Percentiles rank a stretch among this genome's conserved stretches.
These are phyloP conservation scores for Dolichomitus sp. DNA, from an alignment of 2,888 invertebrate species.

Conservation along the genomic window DNA sequence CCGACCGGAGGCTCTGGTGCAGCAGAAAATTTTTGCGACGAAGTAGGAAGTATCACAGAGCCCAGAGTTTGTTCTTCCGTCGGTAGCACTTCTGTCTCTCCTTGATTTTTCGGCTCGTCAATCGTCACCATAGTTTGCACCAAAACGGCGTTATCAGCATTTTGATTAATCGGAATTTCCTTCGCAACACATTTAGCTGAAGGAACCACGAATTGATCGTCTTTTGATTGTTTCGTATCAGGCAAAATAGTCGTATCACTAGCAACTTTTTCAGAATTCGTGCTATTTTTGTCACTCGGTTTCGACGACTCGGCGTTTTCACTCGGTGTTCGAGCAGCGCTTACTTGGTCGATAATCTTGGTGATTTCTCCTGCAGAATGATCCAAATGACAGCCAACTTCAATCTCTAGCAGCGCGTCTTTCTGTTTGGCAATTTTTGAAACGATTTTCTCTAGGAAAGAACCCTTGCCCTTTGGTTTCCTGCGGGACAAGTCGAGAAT, in stretches of 20 bases:
- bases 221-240: slow-evolving; percentile 18
- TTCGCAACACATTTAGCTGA: neutral
- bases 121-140: slow-evolving; percentile 1
- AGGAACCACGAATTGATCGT: slow-evolving; percentile 9
- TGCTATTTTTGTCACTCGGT: neutral
- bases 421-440: slow-evolving; percentile 85
- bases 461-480: slow-evolving; percentile 83
- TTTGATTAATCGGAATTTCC: slow-evolving; percentile 18
- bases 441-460: slow-evolving; percentile 84
- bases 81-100: slow-evolving; percentile 8
- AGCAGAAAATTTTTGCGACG: slow-evolving; percentile 12
- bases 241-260: neutral
- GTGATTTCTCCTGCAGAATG: slow-evolving; percentile 78
- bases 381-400: slow-evolving; percentile 78
- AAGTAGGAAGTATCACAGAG: slow-evolving; percentile 5
- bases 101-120: neutral
- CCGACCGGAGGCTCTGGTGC: neutral
- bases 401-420: slow-evolving; percentile 79
- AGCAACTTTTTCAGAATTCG: slow-evolving; percentile 24
- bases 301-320: slow-evolving; percentile 46
- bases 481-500: slow-evolving; percentile 83
- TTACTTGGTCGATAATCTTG: slow-evolving; percentile 76
- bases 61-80: neutral
- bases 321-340: slow-evolving; percentile 55
- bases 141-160: neutral